Percentiles rank a stretch among this genome's conserved stretches.
Evolutionary conservation across 2,888 invertebrate species (phyloP).

Genomic region (Hemicrepidius hirtus): DNA sequence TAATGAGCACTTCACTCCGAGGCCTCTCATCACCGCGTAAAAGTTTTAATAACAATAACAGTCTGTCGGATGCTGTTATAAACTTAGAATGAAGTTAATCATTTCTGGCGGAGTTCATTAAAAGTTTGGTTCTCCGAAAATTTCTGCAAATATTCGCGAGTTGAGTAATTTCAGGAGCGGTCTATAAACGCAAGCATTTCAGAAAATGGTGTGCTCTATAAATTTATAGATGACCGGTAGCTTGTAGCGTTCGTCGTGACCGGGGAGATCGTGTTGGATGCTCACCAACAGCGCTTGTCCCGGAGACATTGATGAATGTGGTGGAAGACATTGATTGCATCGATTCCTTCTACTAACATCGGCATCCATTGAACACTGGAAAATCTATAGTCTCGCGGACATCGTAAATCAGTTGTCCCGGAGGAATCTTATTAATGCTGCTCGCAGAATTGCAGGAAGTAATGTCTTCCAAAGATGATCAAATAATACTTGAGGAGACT

Average conservation of each 20-base stretch:
- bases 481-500: constrained; percentile 2
- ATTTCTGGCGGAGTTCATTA: constrained; percentile 48
- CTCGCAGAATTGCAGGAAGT: constrained; percentile 22
- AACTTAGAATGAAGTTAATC: constrained; percentile 49
- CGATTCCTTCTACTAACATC: constrained; percentile 47
- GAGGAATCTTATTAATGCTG: constrained; percentile 28
- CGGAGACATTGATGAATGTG: constrained; percentile 48
- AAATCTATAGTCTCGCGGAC: constrained; percentile 29
- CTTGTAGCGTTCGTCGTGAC: constrained; percentile 48
- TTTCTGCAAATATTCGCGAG: constrained; percentile 36
- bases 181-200: constrained; percentile 18
- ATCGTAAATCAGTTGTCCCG: constrained; percentile 27
- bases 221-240: constrained; percentile 49
- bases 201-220: constrained; percentile 41
- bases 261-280: constrained; percentile 44
- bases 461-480: constrained; percentile 14
- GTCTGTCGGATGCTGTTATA: constrained; percentile 54
- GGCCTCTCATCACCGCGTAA: constrained; percentile 42
- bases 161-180: constrained; percentile 33
- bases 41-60: constrained; percentile 59
- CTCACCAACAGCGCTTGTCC: constrained; percentile 47
- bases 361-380: constrained; percentile 41
- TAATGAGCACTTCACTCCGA: constrained; percentile 41
- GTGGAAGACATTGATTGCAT: constrained; percentile 48
- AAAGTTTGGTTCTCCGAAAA: constrained; percentile 41